Conservation (phyloP, 2,797 vertebrate genomes). For the Sparus aurata region DNA sequence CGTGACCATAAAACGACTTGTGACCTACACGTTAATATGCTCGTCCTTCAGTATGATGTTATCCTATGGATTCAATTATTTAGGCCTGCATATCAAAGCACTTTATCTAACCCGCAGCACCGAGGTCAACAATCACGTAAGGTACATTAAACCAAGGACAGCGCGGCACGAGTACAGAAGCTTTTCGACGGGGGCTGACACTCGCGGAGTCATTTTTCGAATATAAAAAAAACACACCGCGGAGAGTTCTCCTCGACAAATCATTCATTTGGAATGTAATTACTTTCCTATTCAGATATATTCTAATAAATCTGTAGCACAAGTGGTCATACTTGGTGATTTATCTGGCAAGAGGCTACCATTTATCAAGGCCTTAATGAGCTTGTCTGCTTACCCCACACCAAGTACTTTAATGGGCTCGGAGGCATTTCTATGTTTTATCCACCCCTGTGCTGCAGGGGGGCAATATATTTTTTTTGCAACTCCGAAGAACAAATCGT, state of each 20-base stretch:
- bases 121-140: constrained; percentile 11
- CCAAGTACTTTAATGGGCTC: constrained; percentile 6
- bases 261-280: constrained; percentile 19
- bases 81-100: constrained; percentile 36
- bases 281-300: constrained; percentile 15
- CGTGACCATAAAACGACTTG: constrained; percentile 12
- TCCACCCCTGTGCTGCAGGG: background rate
- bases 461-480: background rate
- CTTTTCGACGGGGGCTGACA: background rate
- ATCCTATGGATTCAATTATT: constrained; percentile 45
- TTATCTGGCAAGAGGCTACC: constrained; percentile 24
- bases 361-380: constrained; percentile 39
- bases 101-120: constrained; percentile 42
- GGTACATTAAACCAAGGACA: constrained; percentile 50
- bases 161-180: background rate
- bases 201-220: background rate
- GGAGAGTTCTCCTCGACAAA: constrained; percentile 2
- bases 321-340: constrained; percentile 14
- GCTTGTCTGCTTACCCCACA: constrained; percentile 2
- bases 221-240: background rate
- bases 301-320: constrained; percentile 18
- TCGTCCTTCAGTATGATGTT: constrained; percentile 35
- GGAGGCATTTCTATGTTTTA: constrained; percentile 19
- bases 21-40: constrained; percentile 17
- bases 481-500: background rate